Base-by-base conservation (phyloP, 1,140 invertebrate species). In the Mycetomoellerius zeteki region DNA sequence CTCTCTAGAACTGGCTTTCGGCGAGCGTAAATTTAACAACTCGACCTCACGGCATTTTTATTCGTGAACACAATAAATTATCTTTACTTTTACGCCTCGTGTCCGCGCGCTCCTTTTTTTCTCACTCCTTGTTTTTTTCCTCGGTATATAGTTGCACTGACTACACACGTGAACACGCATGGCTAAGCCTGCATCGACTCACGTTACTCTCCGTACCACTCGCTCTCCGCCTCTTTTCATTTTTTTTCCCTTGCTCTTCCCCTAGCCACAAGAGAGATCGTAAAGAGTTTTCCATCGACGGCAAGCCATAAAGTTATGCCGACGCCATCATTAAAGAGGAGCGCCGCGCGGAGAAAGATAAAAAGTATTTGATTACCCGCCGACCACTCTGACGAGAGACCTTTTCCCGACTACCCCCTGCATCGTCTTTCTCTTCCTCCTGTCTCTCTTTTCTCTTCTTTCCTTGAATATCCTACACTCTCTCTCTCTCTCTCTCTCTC, bases 211-310 rank as follows among this genome's bases (percentile, higher is more conserved):
- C 60, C 37, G 62, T 54, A 69, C 64, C 65, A 56, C 64, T 69
- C n/a, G 43, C 24, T 65, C 4, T 78, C 37, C n/a, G 54, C 27
- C 47, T 69, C 77, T 69, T 27, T 69, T 27, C 24, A n/a, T 58
- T 21, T 47, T 27, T 27, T 58, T 37, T 60, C 37, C 16, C 12
- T 62, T 7, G 21, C 37, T 75, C 33, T 33, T 43, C 43, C 10
- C 16, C 47, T 4, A n/a, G 37, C 58, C 84, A 4, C 73, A 80
- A 33, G 69, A 85, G 84, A 85, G 73, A 80, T 47, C 84, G 73
- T 85, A 85, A 85, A 85, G 81, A 85, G 58, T 85, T 85, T 85
- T 85, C 84, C 84, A 85, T 85, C 84, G 84, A 85, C 80, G 80
- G 80, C 37, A 30, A 75, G 69, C 69, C n/a, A 84, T 84, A 84